These are phyloP conservation scores for zebrafish (Danio rerio) DNA, from an alignment of 2,113 vertebrate genomes.

Conservation along the genomic window DNA sequence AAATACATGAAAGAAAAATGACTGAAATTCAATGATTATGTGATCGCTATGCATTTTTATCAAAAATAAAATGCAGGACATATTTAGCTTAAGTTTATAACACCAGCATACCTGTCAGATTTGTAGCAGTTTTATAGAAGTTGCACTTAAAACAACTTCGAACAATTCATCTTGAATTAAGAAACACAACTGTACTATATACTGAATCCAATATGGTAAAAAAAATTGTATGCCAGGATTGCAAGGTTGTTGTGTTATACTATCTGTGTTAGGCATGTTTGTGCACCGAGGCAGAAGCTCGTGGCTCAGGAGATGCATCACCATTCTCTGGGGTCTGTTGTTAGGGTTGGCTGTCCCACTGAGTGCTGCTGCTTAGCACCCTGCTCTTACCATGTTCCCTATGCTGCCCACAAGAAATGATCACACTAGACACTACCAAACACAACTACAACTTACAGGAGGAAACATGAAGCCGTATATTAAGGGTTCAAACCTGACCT, in stretches of 20 bases:
- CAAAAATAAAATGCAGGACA: too few relatives aligned
- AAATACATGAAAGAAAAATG: background rate
- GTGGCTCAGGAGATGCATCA: slow-evolving; percentile 46
- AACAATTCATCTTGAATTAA: too few relatives aligned
- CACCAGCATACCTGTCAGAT: background rate
- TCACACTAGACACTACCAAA: slow-evolving; percentile 2
- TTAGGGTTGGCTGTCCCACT: slow-evolving; percentile 61
- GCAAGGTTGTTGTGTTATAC: background rate
- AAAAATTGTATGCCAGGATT: background rate
- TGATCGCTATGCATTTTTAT: too few relatives aligned
- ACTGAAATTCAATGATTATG: too few relatives aligned
- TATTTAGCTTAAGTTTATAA: background rate
- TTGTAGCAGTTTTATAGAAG: too few relatives aligned
- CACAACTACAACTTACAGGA: slow-evolving; percentile 4
- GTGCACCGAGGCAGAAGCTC: slow-evolving; percentile 44
- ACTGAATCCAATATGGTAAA: background rate
- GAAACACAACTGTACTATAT: background rate
- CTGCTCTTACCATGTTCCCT: slow-evolving; percentile 48
- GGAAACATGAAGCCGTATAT: background rate
- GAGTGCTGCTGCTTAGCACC: slow-evolving; percentile 77
- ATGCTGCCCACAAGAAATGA: slow-evolving; percentile 36
- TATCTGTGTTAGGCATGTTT: slow-evolving; percentile 30
- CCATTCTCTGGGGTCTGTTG: slow-evolving; percentile 68
- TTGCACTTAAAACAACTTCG: background rate
- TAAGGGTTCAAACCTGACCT: background rate